These are phyloP conservation scores for Chelidonichthys spinosus DNA, from an alignment of 2,797 vertebrate genomes.

Conservation along the genomic window DNA sequence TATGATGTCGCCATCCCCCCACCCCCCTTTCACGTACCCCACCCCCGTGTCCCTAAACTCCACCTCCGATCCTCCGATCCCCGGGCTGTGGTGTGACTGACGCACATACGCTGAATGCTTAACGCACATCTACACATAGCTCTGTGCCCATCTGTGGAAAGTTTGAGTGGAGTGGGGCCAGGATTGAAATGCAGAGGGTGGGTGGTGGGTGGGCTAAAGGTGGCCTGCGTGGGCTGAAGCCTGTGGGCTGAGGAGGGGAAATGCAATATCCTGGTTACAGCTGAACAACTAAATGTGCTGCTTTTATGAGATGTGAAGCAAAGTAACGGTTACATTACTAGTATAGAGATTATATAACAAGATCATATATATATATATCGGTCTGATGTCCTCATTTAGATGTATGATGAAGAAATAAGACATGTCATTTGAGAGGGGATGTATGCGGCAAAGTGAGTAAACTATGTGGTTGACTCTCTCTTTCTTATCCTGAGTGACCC, in stretches of 20 bases:
- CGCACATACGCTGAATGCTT: constrained; percentile 39
- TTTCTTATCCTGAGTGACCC: constrained; percentile 34
- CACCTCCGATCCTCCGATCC: constrained; percentile 52
- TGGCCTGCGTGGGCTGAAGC: constrained; percentile 65
- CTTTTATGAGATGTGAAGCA: constrained; percentile 48
- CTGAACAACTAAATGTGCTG: constrained; percentile 53
- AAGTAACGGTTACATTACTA: constrained; percentile 10
- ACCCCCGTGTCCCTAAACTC: constrained; percentile 31
- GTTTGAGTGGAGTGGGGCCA: constrained; percentile 66
- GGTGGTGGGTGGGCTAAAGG: constrained; percentile 63
- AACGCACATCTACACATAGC: constrained; percentile 32
- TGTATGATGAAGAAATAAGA: constrained; percentile 18
- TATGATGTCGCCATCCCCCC: constrained; percentile 41
- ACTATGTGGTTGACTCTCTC: not conserved
- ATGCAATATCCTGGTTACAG: constrained; percentile 64
- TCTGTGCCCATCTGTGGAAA: constrained; percentile 70
- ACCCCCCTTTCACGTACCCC: constrained; percentile 22
- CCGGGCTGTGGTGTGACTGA: constrained; percentile 61
- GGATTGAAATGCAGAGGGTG: constrained; percentile 43
- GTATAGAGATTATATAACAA: constrained; percentile 34
- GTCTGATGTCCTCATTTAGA: constrained; percentile 26
- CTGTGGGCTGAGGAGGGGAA: constrained; percentile 69
- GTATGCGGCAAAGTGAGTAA: not conserved
- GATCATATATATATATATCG: constrained; percentile 1
- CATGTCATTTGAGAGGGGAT: constrained; percentile 16